Evolutionary conservation across 2,888 invertebrate species (phyloP).

Genomic region (Salticus scenicus): DNA sequence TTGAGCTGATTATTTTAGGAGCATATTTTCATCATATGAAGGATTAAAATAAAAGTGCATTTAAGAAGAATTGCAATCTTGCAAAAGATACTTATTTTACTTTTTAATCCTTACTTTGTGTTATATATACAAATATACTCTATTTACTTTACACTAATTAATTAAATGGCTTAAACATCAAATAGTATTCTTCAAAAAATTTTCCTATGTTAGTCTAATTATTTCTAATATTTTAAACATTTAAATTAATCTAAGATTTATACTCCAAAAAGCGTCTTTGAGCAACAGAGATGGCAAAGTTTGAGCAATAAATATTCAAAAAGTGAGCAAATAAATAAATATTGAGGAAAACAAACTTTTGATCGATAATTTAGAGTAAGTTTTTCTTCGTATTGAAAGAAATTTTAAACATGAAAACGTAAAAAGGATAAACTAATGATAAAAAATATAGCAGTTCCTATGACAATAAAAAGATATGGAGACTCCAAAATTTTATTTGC

Average conservation of each 20-base stretch:
- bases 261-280: not conserved
- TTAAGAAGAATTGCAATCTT: not conserved
- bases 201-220: not conserved
- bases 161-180: slow-evolving; percentile 1
- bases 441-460: not conserved
- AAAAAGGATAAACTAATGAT: not conserved
- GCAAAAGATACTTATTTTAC: not conserved
- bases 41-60: not conserved
- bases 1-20: not conserved
- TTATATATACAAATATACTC: not conserved
- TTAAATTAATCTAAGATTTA: not conserved
- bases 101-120: not conserved
- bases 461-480: not conserved
- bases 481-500: not conserved
- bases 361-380: not conserved
- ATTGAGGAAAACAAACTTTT: not conserved
- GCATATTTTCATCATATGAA: not conserved
- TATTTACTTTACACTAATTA: not conserved
- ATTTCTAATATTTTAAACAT: slow-evolving; percentile 1
- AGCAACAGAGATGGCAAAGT: slow-evolving; percentile 18
- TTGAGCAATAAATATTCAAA: slow-evolving; percentile 16
- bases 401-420: no score
- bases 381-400: no score
- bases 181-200: not conserved
- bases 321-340: slow-evolving; percentile 3